Evolutionary conservation across 2,797 vertebrate genomes (phyloP).

Genomic region (Spinus pinus): DNA sequence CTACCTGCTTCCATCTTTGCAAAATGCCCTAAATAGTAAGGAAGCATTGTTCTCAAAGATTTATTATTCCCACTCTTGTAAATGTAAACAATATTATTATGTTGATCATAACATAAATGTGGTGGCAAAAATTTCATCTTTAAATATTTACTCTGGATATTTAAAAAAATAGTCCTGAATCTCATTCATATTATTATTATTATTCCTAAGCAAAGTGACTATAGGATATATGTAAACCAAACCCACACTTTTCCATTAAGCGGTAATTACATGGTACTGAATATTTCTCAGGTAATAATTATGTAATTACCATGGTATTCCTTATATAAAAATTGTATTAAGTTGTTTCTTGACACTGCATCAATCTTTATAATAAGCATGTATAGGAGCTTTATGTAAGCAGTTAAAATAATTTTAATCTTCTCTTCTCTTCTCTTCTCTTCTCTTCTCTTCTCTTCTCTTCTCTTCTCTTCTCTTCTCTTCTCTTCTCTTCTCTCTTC

Average conservation of each 20-base stretch:
- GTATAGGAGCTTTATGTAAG: neutral
- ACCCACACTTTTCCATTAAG: constrained; percentile 9
- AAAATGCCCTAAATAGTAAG: neutral
- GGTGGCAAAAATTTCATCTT: neutral
- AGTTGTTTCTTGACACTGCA: neutral
- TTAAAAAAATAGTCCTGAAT: neutral
- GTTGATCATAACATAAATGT: neutral
- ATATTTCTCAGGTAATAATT: constrained; percentile 25
- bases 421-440: no score
- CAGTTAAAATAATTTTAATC: neutral
- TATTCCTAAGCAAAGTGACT: neutral
- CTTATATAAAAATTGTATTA: neutral
- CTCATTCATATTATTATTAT: neutral
- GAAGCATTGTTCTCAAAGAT: neutral
- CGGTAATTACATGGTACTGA: constrained; percentile 14
- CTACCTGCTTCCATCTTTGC: neutral
- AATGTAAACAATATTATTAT: neutral
- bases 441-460: neutral
- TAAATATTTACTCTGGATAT: neutral
- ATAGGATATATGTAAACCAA: neutral
- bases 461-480: neutral
- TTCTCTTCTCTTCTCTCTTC: no score
- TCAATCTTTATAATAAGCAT: constrained; percentile 17
- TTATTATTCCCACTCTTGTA: neutral
- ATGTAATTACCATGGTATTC: constrained; percentile 24